Conservation (phyloP, 37 sponge, comb jelly and placozoan species). For the Geodia barretti region DNA sequence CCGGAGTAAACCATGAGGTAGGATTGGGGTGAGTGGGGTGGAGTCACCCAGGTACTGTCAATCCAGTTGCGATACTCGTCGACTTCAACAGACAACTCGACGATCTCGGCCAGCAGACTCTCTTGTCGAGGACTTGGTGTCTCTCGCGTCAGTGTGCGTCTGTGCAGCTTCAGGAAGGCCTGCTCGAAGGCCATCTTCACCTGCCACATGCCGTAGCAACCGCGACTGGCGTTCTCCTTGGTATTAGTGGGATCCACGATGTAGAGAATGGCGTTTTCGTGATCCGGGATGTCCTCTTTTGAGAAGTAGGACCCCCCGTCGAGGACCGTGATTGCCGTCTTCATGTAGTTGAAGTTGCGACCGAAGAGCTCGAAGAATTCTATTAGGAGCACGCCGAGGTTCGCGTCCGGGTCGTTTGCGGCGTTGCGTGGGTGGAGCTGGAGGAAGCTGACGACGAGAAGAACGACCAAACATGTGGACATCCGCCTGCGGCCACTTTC, state of each 20-base stretch:
- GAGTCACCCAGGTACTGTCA: conserved; percentile 44
- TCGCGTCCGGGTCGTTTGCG: conserved; percentile 64
- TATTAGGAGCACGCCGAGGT: conserved; percentile 92
- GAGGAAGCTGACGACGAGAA: conserved; percentile 89
- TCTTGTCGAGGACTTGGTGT: conserved; percentile 21
- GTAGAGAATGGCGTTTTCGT: conserved; percentile 42
- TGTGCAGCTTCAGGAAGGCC: conserved; percentile 71
- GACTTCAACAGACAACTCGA: conserved; percentile 61
- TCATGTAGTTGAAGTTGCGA: conserved; percentile 86
- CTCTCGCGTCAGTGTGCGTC: conserved; percentile 53
- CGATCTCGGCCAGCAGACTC: conserved; percentile 56
- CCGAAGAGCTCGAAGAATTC: conserved; percentile 99
- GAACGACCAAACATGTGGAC: conserved; percentile 91
- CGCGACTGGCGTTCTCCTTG: conserved; percentile 62
- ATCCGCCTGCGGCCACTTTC: conserved; percentile 77
- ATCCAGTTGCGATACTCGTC: conserved; percentile 77
- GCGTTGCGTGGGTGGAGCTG: conserved; percentile 82
- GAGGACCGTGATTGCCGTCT: conserved; percentile 73
- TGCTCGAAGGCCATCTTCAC: conserved; percentile 89
- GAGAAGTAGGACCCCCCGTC: conserved; percentile 89
- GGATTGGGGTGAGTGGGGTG: not conserved
- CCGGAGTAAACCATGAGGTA: not conserved
- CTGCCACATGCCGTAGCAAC: conserved; percentile 75
- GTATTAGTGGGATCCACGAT: conserved; percentile 50
- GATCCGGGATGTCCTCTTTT: conserved; percentile 55